These are phyloP conservation scores for Melieria picta DNA, from an alignment of 2,888 invertebrate species.

Conservation along the genomic window DNA sequence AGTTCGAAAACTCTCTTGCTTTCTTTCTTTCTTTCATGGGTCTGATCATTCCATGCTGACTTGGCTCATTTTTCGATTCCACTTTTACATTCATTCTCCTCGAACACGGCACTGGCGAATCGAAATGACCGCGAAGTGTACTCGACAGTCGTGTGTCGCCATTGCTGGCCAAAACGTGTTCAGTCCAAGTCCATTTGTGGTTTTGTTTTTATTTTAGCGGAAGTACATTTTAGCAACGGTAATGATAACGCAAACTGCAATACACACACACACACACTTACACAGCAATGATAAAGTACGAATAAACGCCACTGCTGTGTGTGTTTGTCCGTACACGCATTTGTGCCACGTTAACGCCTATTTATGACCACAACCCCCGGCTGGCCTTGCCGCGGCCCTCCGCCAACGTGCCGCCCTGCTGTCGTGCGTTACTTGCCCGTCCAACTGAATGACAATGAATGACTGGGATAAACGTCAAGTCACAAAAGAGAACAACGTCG, in stretches of 20 bases:
- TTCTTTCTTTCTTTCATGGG: no score
- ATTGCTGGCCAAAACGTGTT: background rate
- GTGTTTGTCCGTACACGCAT: constrained; percentile 21
- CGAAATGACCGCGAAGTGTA: no score
- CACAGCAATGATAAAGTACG: background rate
- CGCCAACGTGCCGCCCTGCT: constrained; percentile 4
- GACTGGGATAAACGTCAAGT: constrained; percentile 35
- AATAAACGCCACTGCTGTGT: background rate
- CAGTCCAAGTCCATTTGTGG: background rate
- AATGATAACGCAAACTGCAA: background rate
- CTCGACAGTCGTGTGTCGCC: no score
- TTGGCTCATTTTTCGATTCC: background rate
- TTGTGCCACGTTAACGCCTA: constrained; percentile 44
- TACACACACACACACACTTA: background rate
- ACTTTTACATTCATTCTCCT: background rate
- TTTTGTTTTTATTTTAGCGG: background rate
- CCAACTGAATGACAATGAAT: constrained; percentile 37
- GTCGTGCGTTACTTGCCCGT: constrained; percentile 22
- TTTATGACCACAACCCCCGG: constrained; percentile 37
- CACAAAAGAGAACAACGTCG: constrained; percentile 36
- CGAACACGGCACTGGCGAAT: no score
- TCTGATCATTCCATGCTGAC: no score
- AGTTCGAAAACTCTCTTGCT: no score
- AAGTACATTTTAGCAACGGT: background rate
- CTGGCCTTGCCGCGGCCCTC: background rate